Conservation (phyloP, 2,113 vertebrate species). For the Ptilonorhynchus violaceus region DNA sequence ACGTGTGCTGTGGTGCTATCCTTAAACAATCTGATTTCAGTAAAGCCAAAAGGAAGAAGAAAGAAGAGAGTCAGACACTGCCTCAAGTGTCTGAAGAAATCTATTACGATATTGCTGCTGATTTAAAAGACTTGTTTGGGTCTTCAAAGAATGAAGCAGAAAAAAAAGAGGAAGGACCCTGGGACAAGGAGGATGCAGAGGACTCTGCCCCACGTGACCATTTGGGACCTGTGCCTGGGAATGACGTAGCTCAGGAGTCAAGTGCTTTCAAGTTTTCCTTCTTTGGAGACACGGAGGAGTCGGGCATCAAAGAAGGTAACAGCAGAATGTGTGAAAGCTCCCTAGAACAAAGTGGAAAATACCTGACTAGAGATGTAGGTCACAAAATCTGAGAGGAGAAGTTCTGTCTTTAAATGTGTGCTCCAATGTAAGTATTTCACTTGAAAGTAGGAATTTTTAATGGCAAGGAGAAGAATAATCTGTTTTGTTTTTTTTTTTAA, state of each 20-base stretch:
- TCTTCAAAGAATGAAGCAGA: slow-evolving; percentile 31
- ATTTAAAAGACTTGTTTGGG: slow-evolving; percentile 85
- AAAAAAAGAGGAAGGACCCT: not conserved
- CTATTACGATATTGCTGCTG: slow-evolving; percentile 78
- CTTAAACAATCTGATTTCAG: slow-evolving; percentile 61
- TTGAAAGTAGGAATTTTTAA: not conserved
- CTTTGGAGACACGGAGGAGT: slow-evolving; percentile 67
- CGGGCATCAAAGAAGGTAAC: slow-evolving; percentile 66
- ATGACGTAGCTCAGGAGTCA: not conserved
- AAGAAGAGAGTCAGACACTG: slow-evolving; percentile 78
- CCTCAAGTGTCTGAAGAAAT: slow-evolving; percentile 88
- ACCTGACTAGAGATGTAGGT: not conserved
- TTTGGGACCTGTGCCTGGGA: not conserved
- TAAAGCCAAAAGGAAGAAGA: slow-evolving; percentile 80
- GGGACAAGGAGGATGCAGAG: slow-evolving; percentile 15
- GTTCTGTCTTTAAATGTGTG: not conserved
- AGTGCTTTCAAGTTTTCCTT: slow-evolving; percentile 88
- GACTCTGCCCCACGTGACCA: not conserved
- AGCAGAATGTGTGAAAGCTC: not conserved
- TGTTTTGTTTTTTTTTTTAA: not conserved
- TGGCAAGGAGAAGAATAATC: not conserved
- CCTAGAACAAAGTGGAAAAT: not conserved
- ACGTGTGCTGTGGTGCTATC: not conserved
- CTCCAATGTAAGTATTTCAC: not conserved
- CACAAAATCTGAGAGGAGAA: not conserved